phyloP scores from a whole-genome alignment of 1,140 invertebrate genomes.

The Thalassaphorura encarpata region DNA sequence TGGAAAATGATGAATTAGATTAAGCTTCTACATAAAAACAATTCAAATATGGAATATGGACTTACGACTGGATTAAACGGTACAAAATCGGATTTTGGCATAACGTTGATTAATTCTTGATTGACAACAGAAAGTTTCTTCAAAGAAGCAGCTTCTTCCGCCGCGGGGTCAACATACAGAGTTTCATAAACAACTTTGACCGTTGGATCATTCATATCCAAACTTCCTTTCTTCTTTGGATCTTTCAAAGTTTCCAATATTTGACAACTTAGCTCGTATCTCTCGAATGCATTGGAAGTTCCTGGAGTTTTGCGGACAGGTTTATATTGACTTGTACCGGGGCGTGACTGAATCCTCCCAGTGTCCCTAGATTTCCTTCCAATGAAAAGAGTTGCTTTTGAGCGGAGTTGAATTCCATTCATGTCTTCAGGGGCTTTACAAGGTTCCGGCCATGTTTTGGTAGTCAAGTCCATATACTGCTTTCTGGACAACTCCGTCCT shows the following conservation, averaged over 20 bases:
- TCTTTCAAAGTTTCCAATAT: constrained; percentile 26
- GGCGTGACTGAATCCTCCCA: too few species aligned
- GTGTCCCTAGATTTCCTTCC: too few species aligned
- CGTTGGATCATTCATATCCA: constrained; percentile 19
- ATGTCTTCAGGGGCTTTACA: background rate
- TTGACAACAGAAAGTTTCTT: too few species aligned
- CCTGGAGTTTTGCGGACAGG: too few species aligned
- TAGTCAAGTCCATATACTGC: too few species aligned
- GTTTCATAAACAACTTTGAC: constrained; percentile 27
- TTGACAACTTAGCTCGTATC: constrained; percentile 24
- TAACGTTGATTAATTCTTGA: too few species aligned
- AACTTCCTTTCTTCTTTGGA: constrained; percentile 11
- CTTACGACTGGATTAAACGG: constrained; percentile 31
- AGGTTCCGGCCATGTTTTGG: constrained; percentile 1
- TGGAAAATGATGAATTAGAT: too few species aligned
- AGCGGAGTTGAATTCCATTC: background rate
- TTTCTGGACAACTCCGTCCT: background rate
- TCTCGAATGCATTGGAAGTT: constrained; percentile 7
- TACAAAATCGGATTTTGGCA: constrained; percentile 21
- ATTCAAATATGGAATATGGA: background rate
- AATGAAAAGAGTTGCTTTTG: background rate
- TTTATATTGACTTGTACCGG: too few species aligned
- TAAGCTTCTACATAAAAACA: background rate
- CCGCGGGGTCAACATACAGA: constrained; percentile 8
- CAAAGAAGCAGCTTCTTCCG: constrained; percentile 13